These are phyloP conservation scores for Epinephelus lanceolatus DNA, from an alignment of 2,113 vertebrate species.

Conservation along the genomic window DNA sequence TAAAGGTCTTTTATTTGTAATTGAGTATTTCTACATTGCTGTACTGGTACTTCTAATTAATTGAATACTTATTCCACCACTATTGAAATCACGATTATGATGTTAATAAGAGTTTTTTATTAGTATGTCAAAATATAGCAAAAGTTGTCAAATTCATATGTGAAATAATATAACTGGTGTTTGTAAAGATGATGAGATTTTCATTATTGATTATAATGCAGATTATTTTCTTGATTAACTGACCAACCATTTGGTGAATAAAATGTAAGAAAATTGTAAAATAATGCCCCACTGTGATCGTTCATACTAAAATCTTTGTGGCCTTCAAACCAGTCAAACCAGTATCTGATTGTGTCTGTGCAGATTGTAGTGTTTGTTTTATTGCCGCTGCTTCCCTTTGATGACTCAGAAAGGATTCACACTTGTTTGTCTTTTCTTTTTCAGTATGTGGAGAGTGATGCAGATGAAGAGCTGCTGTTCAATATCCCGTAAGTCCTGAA, in stretches of 20 bases:
- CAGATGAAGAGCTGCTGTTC: constrained; percentile 96
- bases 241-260: not conserved
- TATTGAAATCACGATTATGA: not conserved
- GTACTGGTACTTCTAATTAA: not conserved
- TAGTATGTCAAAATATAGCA: not conserved
- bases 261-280: not conserved
- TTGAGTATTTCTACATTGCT: not conserved
- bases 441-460: constrained; percentile 96
- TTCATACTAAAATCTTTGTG: not conserved
- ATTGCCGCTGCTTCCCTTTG: not conserved
- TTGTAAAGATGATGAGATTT: not conserved
- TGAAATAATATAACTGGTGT: not conserved
- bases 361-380: not conserved
- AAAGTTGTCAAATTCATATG: not conserved
- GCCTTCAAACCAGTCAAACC: not conserved
- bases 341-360: not conserved
- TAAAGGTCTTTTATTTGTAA: not conserved
- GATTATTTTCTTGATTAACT: not conserved
- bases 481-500: constrained; percentile 93
- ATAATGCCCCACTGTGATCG: not conserved
- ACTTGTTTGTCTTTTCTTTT: not conserved
- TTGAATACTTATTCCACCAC: not conserved
- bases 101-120: not conserved
- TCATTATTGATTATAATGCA: not conserved
- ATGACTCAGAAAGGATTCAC: not conserved